Base-by-base conservation (phyloP, 2,888 invertebrate species). In the Empis livida region DNA sequence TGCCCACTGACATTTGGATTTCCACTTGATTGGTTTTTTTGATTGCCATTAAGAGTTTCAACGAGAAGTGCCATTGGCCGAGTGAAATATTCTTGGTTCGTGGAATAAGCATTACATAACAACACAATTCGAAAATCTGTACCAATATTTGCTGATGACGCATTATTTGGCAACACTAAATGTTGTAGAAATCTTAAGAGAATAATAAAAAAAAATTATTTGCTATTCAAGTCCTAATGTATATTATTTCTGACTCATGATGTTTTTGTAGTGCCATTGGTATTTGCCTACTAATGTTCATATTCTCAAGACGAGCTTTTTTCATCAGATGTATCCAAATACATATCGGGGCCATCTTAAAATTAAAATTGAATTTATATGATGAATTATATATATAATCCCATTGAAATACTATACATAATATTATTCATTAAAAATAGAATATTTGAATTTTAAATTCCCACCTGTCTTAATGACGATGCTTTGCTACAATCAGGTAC, bases 281-380 rank as follows among this genome's bases (percentile, higher is more conserved):
- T 63, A 92, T 79, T 0, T 84, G 82, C 43, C 82, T 68, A 51
- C 79, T 78, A 61, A 90, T 80, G 54, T 82, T 85, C 52, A 82
- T 78, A 59, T 84, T 84, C 62, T 93, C 93, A 3, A 82, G 75
- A 63, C 91, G 88, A 1, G 94, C 94, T 71, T 95, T 96, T 64
- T 90, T 93, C 57, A 92, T 76, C 50, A 96, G 74, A 70, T 95
- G 94, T 65, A 95, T 90, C 94, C 95, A 96, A 63, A 96, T 94
- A 60, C 93, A 94, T 11, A 92, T 89, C 52, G 90, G 86, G 0
- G 96, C 93, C 86, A 95, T 88, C 59, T 61, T 32, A 17, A 51
- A 48, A 43, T 35, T n/a, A 35, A 44, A 42, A 43, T 42, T 8
- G 13, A 11, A 27, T n/a, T n/a, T n/a, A n/a, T n/a, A n/a, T n/a